These are phyloP conservation scores for Gallinago nigripennis DNA, from an alignment of 2,797 vertebrate genomes.

Conservation along the genomic window DNA sequence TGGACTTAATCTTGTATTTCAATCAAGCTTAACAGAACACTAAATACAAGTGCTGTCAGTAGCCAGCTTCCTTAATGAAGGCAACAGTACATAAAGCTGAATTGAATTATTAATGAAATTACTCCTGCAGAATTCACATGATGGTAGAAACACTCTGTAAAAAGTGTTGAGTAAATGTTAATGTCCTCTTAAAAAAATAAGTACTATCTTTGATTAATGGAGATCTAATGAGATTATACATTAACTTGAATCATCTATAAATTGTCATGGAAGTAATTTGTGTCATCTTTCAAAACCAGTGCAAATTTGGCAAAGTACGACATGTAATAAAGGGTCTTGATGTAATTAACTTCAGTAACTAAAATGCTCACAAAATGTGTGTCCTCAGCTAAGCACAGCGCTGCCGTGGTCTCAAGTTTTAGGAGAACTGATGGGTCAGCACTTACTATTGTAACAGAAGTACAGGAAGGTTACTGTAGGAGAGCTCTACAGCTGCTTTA, in stretches of 20 bases:
- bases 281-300: background rate
- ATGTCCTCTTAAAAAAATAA: background rate
- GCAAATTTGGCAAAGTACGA: background rate
- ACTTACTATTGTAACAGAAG: background rate
- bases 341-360: conserved; percentile 11
- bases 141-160: background rate
- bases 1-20: background rate
- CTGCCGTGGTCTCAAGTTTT: conserved; percentile 2
- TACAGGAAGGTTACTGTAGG: background rate
- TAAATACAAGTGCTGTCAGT: conserved; percentile 32
- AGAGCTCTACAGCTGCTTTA: background rate
- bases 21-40: conserved; percentile 15
- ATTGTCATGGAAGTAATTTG: background rate
- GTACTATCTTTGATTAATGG: background rate
- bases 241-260: background rate
- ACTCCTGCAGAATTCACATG: background rate
- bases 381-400: background rate
- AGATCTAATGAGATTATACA: background rate
- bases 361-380: background rate
- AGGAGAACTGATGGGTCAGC: conserved; percentile 18
- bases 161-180: background rate
- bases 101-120: conserved; percentile 44
- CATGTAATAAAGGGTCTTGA: background rate
- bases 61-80: conserved; percentile 32
- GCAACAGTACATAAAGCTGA: background rate